Conservation (phyloP, 1,140 invertebrate genomes). For the Copidosoma floridanum region DNA sequence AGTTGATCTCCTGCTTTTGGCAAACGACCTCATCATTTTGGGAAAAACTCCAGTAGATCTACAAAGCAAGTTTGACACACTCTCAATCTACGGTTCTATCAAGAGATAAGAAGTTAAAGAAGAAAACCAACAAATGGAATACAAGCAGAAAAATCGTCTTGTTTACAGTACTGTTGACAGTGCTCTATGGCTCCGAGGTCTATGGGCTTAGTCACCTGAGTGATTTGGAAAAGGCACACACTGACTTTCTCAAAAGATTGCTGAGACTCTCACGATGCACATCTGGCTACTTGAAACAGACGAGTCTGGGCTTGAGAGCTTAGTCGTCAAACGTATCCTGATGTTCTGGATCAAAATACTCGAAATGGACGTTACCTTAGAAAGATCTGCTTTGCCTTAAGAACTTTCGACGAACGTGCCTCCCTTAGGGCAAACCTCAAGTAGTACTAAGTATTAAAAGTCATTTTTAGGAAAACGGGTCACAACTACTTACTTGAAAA, state of each 20-base stretch:
- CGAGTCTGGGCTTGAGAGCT: not conserved
- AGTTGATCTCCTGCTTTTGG: slow-evolving; percentile 25
- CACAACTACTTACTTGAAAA: too few species aligned
- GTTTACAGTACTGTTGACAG: slow-evolving; percentile 12
- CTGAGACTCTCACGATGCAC: slow-evolving; percentile 18
- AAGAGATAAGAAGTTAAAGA: slow-evolving; percentile 27
- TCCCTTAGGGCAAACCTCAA: not conserved
- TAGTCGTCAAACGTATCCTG: too few species aligned
- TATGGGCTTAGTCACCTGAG: slow-evolving; percentile 19
- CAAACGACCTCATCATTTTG: slow-evolving; percentile 26
- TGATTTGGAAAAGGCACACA: slow-evolving; percentile 17
- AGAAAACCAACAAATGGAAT: slow-evolving; percentile 11
- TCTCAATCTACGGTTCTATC: slow-evolving; percentile 18
- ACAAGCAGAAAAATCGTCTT: slow-evolving; percentile 20
- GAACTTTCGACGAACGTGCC: not conserved
- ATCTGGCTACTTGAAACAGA: slow-evolving; percentile 20
- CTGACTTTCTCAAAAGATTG: slow-evolving; percentile 19
- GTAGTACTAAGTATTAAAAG: not conserved
- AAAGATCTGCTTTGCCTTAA: not conserved
- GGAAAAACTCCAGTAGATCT: not conserved
- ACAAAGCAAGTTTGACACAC: not conserved
- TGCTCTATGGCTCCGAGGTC: slow-evolving; percentile 18
- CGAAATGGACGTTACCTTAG: too few species aligned
- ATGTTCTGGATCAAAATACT: not conserved
- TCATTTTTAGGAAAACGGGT: too few species aligned